Evolutionary conservation across 2,113 vertebrate genomes (phyloP).

Genomic region (Struthidea cinerea): DNA sequence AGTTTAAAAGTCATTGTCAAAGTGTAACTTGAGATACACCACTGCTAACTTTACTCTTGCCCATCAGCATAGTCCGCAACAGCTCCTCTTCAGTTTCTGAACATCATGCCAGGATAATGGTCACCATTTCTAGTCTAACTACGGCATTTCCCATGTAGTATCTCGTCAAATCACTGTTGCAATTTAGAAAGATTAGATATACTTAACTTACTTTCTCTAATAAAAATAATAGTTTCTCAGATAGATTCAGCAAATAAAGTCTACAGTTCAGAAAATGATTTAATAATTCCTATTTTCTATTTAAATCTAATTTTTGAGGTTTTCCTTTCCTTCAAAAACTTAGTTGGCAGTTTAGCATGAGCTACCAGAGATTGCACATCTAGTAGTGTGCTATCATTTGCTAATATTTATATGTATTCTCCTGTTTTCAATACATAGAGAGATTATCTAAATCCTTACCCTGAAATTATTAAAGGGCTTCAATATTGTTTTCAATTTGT

Average conservation of each 20-base stretch:
- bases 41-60: background rate
- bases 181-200: background rate
- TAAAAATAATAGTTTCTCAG: background rate
- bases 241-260: background rate
- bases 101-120: background rate
- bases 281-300: background rate
- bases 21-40: background rate
- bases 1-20: background rate
- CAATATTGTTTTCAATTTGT: background rate
- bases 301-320: background rate
- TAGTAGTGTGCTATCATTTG: background rate
- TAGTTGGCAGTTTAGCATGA: background rate
- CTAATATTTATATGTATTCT: background rate
- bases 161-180: background rate
- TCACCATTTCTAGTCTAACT: background rate
- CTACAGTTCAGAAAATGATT: background rate
- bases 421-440: background rate
- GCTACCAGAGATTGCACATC: background rate
- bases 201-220: background rate
- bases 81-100: background rate
- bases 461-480: background rate
- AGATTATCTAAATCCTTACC: background rate
- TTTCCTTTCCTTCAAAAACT: background rate
- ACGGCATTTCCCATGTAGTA: background rate
- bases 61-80: background rate